A percentile compares a stretch with the other conserved stretches of the same genome.
Conservation (phyloP, 2,888 invertebrate species). For the Hypomecis atomaria region DNA sequence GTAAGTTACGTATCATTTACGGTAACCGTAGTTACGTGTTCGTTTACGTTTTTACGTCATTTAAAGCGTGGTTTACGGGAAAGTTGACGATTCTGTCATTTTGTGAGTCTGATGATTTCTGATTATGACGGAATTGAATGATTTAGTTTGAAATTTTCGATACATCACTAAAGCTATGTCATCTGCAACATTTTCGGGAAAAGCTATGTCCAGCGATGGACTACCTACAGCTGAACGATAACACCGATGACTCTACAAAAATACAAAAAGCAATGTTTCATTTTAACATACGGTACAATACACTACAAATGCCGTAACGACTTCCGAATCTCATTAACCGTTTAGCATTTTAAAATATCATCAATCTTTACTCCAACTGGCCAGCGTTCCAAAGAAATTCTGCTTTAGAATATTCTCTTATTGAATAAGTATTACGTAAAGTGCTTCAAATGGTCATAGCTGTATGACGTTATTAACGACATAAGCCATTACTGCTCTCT, state of each 20-base stretch:
- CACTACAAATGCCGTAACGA: background rate
- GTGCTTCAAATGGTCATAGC: constrained; percentile 11
- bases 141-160: too few relatives aligned
- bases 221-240: too few relatives aligned
- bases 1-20: constrained; percentile 1
- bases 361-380: background rate
- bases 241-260: too few relatives aligned
- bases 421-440: constrained; percentile 24
- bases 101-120: too few relatives aligned
- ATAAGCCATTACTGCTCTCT: constrained; percentile 8
- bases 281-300: too few relatives aligned
- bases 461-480: constrained; percentile 16
- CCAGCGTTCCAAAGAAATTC: constrained; percentile 3
- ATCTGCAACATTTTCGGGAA: too few relatives aligned
- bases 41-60: constrained; percentile 13
- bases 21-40: constrained; percentile 8
- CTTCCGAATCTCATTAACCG: constrained; percentile 3
- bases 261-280: too few relatives aligned
- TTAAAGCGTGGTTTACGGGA: constrained; percentile 7
- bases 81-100: constrained; percentile 7
- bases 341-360: constrained; percentile 8
- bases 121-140: too few relatives aligned
- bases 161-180: too few relatives aligned
- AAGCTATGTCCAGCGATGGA: too few relatives aligned
- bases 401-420: constrained; percentile 9